Evolutionary conservation across 2,888 invertebrate species (phyloP).

Genomic region (Apamea crenata): DNA sequence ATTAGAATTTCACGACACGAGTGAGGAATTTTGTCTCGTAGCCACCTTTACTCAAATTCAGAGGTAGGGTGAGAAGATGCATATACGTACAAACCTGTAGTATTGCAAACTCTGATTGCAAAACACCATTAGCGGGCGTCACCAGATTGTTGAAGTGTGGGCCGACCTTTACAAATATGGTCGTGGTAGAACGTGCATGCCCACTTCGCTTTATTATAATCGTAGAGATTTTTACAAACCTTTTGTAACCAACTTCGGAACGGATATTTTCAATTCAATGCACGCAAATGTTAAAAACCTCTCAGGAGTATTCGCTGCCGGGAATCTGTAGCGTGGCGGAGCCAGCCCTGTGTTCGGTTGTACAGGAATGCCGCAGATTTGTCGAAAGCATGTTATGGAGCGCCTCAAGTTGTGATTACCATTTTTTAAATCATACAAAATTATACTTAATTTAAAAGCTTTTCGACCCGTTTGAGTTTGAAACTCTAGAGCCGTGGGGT

Average conservation of each 20-base stretch:
- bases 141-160: constrained; percentile 10
- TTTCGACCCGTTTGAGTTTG: background rate
- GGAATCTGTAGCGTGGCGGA: background rate
- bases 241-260: constrained; percentile 11
- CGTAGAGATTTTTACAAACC: background rate
- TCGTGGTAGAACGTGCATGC: constrained; percentile 32
- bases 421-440: background rate
- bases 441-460: background rate
- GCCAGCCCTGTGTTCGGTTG: background rate
- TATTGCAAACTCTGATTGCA: background rate
- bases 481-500: no score
- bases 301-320: background rate
- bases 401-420: background rate
- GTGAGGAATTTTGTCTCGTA: background rate
- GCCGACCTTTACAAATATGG: constrained; percentile 22
- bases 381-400: background rate
- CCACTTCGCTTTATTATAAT: constrained; percentile 20
- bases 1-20: constrained; percentile 35
- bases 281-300: constrained; percentile 5
- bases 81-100: background rate
- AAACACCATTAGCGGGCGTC: constrained; percentile 11
- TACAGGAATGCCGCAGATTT: background rate
- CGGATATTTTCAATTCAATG: constrained; percentile 7
- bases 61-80: background rate
- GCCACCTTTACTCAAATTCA: background rate